Conservation (phyloP, 2,888 invertebrate species). For the Celastrina argiolus region DNA sequence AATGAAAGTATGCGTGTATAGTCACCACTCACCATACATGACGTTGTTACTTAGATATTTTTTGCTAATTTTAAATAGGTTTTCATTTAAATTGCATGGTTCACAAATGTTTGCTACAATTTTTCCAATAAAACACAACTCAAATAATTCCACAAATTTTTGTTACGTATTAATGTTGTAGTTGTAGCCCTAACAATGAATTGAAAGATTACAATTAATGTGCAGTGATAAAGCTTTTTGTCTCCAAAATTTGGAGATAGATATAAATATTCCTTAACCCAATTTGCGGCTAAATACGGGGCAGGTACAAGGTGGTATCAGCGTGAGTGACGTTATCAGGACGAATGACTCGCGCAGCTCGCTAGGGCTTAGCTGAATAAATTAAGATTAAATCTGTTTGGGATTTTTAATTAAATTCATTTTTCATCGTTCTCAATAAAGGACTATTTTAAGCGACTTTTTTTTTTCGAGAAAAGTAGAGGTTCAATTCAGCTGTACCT, state of each 20-base stretch:
- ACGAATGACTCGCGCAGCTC: conserved; percentile 44
- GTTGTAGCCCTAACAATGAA: neutral
- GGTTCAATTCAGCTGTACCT: too few species aligned
- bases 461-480: too few species aligned
- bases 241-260: conserved; percentile 17
- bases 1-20: too few species aligned
- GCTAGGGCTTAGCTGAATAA: conserved; percentile 43
- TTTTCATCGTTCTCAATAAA: conserved; percentile 35
- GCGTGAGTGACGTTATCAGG: conserved; percentile 67
- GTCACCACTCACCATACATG: too few species aligned
- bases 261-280: conserved; percentile 49
- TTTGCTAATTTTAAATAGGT: too few species aligned
- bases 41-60: too few species aligned
- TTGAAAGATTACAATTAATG: neutral
- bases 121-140: too few species aligned
- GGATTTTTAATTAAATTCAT: conserved; percentile 59
- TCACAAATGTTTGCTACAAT: too few species aligned
- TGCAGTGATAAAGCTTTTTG: conserved; percentile 11
- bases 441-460: too few species aligned
- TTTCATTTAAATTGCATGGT: too few species aligned
- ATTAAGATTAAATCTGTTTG: conserved; percentile 59
- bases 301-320: conserved; percentile 47
- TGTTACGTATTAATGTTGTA: too few species aligned
- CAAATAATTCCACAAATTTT: too few species aligned
- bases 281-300: conserved; percentile 45